Conservation (phyloP, 2,797 vertebrate genomes). For the Tapirus indicus region DNA sequence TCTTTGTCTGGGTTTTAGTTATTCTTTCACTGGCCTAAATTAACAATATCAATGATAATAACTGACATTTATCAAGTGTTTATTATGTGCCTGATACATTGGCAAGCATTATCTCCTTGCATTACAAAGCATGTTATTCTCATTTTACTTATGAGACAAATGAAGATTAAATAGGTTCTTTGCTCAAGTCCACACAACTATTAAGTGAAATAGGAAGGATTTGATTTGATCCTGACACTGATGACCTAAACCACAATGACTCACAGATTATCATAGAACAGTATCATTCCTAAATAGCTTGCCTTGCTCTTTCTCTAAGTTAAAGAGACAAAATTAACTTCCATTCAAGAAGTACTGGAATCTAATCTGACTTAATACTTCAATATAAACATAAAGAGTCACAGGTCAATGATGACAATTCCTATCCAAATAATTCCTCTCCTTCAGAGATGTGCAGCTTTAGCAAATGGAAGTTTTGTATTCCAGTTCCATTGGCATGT, state of each 20-base stretch:
- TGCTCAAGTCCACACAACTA: not conserved
- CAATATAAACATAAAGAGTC: not conserved
- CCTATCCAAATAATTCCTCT: not conserved
- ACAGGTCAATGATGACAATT: not conserved
- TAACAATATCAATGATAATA: not conserved
- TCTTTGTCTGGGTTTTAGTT: not conserved
- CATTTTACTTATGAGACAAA: not conserved
- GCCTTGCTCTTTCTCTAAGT: not conserved
- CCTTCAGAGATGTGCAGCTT: not conserved
- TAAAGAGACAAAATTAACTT: not conserved
- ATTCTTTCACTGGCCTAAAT: not conserved
- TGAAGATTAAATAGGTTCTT: not conserved
- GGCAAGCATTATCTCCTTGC: not conserved
- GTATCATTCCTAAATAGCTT: not conserved
- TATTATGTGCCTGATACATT: not conserved
- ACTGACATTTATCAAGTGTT: not conserved
- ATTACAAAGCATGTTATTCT: not conserved
- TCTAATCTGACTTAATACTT: not conserved
- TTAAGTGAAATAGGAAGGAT: not conserved
- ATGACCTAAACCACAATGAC: not conserved
- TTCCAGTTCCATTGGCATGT: not conserved
- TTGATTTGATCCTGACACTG: not conserved
- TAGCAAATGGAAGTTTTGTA: not conserved
- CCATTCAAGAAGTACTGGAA: not conserved
- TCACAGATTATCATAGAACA: not conserved